Base-by-base conservation (phyloP, 1,140 invertebrate species). In the Ceratosolen fusciceps region DNA sequence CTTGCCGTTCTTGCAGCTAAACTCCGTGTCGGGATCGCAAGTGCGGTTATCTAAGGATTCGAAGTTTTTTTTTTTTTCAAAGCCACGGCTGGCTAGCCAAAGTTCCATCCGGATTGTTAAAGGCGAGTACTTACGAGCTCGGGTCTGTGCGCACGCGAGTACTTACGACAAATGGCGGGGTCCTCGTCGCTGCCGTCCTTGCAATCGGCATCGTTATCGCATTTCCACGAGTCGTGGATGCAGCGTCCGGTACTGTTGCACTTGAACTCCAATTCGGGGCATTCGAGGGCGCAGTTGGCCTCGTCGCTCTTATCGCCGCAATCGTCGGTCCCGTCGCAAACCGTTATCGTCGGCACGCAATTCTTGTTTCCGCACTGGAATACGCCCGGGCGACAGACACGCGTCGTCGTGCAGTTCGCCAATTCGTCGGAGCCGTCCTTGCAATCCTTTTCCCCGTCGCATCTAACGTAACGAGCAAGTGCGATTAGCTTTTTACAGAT, bases 301-400 rank as follows among this genome's bases (percentile, higher is more conserved):
- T 97, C 96, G 85, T 98, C 96, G 77, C 94, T 95, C 24, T 92
- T 93, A 86, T 97, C 96, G 0, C 95, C 95, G 84, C 96, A 97
- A 86, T 99, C 97, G 84, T 98, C 96, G 16, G 93, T 92, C 2
- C 97, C 96, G 87, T 99, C 98, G 86, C 98, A 99, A 47, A 99
- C 95, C 0, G 96, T 96, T 0, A 97, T 96, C 2, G 96, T 96
- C 0, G 96, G 94, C 0, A 96, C 97, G 85, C 98, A 99, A 85
- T 98, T 98, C 1, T 94, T 94, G 87, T 98, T 98, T 43, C 93
- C 93, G 87, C 98, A 99, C 85, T 98, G 97, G 93, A 98, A 99
- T 21, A 96, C 95, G 34, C 97, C 97, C 0, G 96, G 93, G 0
- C 95, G 91, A 84, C 96, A 97, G 80, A 94, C 93, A 37, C 96